Evolutionary conservation across 2,113 vertebrate genomes (phyloP).

Genomic region (Pomatorhinus ruficollis): DNA sequence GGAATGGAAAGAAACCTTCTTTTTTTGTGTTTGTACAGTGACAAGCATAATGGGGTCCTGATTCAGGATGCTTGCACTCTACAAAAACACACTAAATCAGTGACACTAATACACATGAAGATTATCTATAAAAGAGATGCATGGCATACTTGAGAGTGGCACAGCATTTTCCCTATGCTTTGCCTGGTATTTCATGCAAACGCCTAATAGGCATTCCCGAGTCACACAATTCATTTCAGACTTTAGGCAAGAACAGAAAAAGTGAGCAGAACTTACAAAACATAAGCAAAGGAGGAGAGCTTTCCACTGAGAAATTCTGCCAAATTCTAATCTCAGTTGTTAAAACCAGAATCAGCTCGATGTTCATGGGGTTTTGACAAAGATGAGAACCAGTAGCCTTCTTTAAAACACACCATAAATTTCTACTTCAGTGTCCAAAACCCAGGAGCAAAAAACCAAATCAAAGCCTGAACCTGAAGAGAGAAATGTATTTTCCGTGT

Average conservation of each 20-base stretch:
- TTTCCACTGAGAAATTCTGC: background rate
- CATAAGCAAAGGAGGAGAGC: background rate
- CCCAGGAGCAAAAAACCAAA: background rate
- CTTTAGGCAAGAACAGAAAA: background rate
- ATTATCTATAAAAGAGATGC: conserved; percentile 7
- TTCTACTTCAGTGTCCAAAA: background rate
- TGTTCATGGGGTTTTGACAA: background rate
- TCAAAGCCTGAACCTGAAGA: background rate
- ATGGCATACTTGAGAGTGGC: background rate
- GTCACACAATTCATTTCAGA: background rate
- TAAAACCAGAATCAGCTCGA: background rate
- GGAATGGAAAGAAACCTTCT: conserved; percentile 64
- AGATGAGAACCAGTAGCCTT: background rate
- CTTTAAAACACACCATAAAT: background rate
- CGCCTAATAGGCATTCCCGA: background rate
- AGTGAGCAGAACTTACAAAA: background rate
- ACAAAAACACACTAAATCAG: conserved; percentile 62
- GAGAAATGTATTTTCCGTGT: background rate
- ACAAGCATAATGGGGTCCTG: conserved; percentile 55
- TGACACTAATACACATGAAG: conserved; percentile 40
- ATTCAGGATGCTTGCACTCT: conserved; percentile 60
- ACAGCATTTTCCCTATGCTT: background rate
- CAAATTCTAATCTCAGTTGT: background rate
- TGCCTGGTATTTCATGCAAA: background rate
- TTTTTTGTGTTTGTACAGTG: conserved; percentile 68